Evolutionary conservation across 1,140 invertebrate species (phyloP).

Genomic region (Neoseiulus cucumeris): DNA sequence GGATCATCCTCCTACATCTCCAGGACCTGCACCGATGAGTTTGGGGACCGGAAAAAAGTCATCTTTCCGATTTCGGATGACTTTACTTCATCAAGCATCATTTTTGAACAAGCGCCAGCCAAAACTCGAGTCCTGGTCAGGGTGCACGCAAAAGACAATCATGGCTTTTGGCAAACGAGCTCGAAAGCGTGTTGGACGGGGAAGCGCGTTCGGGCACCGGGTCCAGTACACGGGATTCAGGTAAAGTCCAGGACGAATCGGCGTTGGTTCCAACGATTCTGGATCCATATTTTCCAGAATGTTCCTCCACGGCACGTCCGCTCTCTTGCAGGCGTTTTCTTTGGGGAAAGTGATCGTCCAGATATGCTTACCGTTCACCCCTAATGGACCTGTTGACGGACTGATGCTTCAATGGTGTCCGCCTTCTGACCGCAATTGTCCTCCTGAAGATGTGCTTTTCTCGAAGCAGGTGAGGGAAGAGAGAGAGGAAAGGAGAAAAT

Average conservation of each 20-base stretch:
- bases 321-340: neutral
- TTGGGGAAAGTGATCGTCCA: neutral
- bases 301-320: neutral
- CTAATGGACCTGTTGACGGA: neutral
- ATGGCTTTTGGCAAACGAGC: neutral
- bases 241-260: neutral
- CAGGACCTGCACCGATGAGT: neutral
- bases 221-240: neutral
- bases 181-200: neutral
- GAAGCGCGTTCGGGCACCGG: neutral
- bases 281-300: neutral
- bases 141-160: neutral
- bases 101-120: neutral
- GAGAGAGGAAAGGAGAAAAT: neutral
- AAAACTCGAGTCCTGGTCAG: neutral
- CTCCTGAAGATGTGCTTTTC: neutral
- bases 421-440: neutral
- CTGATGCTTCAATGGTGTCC: neutral
- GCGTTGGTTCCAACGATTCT: neutral
- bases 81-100: neutral
- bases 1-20: neutral
- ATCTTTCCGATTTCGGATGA: neutral
- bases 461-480: neutral
- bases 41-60: neutral
- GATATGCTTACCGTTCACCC: neutral